A percentile compares a stretch with the other conserved stretches of the same genome.
Conservation (phyloP, 2,888 invertebrate genomes). For the Drosophila infuscata region DNA sequence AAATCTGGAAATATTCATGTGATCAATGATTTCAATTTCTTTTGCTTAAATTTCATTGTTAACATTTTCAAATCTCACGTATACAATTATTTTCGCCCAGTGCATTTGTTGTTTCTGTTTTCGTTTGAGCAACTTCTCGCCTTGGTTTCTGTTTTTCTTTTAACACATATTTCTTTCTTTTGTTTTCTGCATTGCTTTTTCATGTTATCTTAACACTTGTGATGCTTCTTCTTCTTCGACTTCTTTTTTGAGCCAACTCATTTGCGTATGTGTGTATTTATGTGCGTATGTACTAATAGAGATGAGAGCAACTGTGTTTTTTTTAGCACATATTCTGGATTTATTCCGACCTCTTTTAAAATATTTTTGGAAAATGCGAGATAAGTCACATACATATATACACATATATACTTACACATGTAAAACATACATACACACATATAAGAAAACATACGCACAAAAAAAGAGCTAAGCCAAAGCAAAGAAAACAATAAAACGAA, state of each 20-base stretch:
- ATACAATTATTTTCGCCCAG: conserved; percentile 27
- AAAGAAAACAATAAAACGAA: conserved; percentile 73
- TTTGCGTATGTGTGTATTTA: conserved; percentile 33
- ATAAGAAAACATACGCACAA: conserved; percentile 42
- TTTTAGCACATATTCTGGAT: not conserved
- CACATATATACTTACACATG: too few species aligned
- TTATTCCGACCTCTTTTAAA: not conserved
- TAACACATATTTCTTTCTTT: conserved; percentile 7
- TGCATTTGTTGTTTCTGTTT: conserved; percentile 34
- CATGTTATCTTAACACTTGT: conserved; percentile 49
- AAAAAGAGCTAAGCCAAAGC: conserved; percentile 71
- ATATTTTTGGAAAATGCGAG: not conserved
- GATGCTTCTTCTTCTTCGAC: not conserved
- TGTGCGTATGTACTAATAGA: not conserved
- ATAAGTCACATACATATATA: not conserved
- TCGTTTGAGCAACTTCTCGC: conserved; percentile 41
- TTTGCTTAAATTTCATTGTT: not conserved
- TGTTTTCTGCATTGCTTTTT: conserved; percentile 34
- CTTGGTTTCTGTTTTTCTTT: conserved; percentile 35
- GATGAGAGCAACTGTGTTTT: not conserved
- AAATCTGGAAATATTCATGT: not conserved
- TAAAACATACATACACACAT: conserved; percentile 1
- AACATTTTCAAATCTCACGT: not conserved
- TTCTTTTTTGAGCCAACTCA: conserved; percentile 29
- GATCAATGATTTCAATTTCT: not conserved